Evolutionary conservation across 2,113 vertebrate genomes (phyloP).

Genomic region (Eulacestoma nigropectus): DNA sequence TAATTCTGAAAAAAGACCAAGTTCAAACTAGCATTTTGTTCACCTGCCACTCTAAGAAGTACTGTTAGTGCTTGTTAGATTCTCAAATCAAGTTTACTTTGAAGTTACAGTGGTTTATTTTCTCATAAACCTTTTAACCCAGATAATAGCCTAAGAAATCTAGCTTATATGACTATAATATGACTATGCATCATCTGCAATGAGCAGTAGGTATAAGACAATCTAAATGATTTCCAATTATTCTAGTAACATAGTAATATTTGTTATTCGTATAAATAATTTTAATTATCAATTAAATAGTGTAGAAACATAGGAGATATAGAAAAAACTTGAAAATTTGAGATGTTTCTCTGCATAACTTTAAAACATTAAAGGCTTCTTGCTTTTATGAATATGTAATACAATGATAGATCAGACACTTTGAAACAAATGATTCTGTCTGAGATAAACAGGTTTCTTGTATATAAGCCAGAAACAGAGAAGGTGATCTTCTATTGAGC

Average conservation of each 20-base stretch:
- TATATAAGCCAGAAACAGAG: background rate
- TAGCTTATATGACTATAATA: background rate
- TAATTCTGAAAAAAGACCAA: background rate
- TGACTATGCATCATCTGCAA: background rate
- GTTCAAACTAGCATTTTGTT: background rate
- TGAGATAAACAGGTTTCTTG: background rate
- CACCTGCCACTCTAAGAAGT: background rate
- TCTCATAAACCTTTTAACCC: background rate
- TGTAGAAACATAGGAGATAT: background rate
- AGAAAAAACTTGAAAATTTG: background rate
- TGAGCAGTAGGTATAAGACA: background rate
- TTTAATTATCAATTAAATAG: background rate
- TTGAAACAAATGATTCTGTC: background rate
- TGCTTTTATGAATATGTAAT: background rate
- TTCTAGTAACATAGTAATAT: background rate
- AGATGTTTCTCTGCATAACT: background rate
- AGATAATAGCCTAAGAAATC: background rate
- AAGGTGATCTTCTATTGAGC: background rate
- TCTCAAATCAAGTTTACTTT: background rate
- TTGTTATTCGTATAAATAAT: background rate
- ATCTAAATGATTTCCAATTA: background rate
- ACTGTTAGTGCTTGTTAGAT: background rate
- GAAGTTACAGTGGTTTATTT: background rate
- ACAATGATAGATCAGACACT: background rate
- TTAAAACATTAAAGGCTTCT: background rate